phyloP scores from a whole-genome alignment of 2,888 invertebrate genomes.

The Fragum fragum region DNA sequence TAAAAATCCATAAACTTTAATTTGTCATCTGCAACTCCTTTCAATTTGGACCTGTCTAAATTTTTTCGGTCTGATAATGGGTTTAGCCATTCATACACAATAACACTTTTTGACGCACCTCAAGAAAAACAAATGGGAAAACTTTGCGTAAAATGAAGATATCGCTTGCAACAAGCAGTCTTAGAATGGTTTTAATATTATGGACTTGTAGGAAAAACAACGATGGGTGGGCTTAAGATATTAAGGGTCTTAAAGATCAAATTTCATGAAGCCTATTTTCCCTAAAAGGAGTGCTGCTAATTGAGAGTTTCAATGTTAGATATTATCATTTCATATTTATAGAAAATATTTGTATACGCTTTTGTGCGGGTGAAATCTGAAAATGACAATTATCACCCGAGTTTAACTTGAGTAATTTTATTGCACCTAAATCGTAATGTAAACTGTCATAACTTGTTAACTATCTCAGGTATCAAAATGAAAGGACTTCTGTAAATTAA shows the following conservation, averaged over 20 bases:
- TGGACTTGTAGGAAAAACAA: too few species aligned
- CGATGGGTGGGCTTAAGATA: not conserved
- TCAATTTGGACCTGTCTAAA: too few species aligned
- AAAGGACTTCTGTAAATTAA: constrained; percentile 1
- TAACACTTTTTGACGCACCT: too few species aligned
- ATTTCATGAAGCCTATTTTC: constrained; percentile 21
- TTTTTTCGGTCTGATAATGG: too few species aligned
- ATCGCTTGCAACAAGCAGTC: too few species aligned
- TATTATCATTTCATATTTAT: constrained; percentile 21
- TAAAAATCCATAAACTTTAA: too few species aligned
- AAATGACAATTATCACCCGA: constrained; percentile 3
- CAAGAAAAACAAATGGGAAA: too few species aligned
- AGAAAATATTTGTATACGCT: constrained; percentile 19
- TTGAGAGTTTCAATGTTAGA: constrained; percentile 29
- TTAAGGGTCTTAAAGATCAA: constrained; percentile 5
- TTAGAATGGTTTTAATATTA: too few species aligned
- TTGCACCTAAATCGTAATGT: constrained; percentile 23
- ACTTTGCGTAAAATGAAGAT: too few species aligned
- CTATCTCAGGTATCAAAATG: constrained; percentile 35
- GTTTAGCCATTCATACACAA: too few species aligned
- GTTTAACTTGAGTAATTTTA: constrained; percentile 5
- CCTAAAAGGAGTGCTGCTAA: constrained; percentile 16
- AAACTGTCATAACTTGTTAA: constrained; percentile 21
- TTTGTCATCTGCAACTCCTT: too few species aligned
- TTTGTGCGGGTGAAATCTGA: constrained; percentile 6